phyloP scores from a whole-genome alignment of 2,113 vertebrate species.

The Saguinus imperator region DNA sequence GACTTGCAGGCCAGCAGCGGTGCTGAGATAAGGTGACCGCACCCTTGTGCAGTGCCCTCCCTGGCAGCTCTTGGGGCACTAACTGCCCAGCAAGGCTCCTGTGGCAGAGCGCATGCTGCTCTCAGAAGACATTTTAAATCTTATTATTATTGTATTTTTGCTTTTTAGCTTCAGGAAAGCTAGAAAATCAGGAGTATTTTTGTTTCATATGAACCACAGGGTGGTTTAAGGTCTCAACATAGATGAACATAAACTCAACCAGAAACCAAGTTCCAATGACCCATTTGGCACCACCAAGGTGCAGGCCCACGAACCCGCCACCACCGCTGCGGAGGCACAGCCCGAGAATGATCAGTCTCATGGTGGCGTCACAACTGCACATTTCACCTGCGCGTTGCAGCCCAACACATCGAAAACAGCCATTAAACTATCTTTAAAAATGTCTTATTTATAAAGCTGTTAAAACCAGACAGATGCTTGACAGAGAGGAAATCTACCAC shows the following conservation, averaged over 20 bases:
- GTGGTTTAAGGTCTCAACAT: fast-evolving
- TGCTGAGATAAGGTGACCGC: too few species aligned
- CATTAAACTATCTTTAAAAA: fast-evolving
- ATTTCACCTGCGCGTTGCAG: too few species aligned
- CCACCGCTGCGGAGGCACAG: fast-evolving
- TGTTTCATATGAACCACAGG: fast-evolving
- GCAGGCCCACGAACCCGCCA: fast-evolving
- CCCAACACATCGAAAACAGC: too few species aligned
- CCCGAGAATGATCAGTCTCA: fast-evolving
- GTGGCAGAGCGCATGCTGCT: neutral
- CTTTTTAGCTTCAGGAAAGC: neutral
- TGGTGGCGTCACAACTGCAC: fast-evolving
- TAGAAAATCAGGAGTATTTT: neutral
- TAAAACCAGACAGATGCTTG: neutral
- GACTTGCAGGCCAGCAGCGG: fast-evolving
- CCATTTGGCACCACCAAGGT: neutral
- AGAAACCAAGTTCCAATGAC: too few species aligned
- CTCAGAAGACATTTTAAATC: neutral
- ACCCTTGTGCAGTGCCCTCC: neutral
- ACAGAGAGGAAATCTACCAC: neutral
- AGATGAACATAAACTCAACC: too few species aligned
- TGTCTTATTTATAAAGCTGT: fast-evolving
- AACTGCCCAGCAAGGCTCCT: too few species aligned
- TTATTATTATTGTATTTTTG: neutral
- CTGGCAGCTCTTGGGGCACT: neutral